Percentiles rank a stretch among this genome's conserved stretches.
Evolutionary conservation across 2,113 vertebrate genomes (phyloP).

Genomic region (Hymenochirus boettgeri): DNA sequence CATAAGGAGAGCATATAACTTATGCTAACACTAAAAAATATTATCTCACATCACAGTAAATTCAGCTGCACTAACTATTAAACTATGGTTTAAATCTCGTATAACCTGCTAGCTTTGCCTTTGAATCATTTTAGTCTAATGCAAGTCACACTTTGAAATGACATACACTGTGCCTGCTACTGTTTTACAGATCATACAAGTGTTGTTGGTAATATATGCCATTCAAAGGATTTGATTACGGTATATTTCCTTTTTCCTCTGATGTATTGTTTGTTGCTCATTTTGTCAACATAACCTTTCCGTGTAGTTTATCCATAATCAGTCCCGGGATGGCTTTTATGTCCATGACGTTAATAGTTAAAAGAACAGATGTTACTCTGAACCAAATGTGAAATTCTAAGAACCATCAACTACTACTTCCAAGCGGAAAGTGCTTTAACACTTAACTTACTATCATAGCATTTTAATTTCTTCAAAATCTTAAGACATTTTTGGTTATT

Average conservation of each 20-base stretch:
- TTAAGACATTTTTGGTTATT: no score
- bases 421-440: no score
- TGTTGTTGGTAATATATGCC: background rate
- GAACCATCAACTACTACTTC: no score
- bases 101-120: background rate
- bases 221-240: slow-evolving; percentile 8
- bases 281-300: background rate
- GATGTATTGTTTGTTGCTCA: background rate
- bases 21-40: background rate
- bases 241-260: background rate
- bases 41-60: no score
- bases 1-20: background rate
- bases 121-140: background rate
- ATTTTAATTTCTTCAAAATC: no score
- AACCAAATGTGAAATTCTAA: background rate
- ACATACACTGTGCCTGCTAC: background rate
- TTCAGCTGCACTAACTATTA: no score
- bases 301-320: background rate
- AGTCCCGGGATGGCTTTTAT: background rate
- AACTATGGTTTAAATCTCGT: background rate
- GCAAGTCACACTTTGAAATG: background rate
- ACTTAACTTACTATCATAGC: no score
- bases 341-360: background rate
- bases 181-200: background rate
- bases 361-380: slow-evolving; percentile 6